Base-by-base conservation (phyloP, 2,113 vertebrate species). In the Zingel zingel region DNA sequence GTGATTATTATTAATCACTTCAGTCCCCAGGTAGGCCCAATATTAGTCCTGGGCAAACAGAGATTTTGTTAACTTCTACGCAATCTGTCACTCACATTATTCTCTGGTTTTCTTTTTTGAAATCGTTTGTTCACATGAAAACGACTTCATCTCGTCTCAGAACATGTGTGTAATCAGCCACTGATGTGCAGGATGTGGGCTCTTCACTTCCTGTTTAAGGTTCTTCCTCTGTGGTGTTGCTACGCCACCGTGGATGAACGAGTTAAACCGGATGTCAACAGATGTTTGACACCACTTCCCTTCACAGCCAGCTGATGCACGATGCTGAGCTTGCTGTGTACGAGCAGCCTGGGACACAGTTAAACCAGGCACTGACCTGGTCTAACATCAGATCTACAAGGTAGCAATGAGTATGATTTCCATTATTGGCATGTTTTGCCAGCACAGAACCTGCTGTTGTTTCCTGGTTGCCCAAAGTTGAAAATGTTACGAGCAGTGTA, bases 21-120 rank as follows among this genome's bases (percentile, higher is more conserved):
- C 59, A 19, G 57, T 87, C 87, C 83, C 77, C 82, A 87, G 79
- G 87, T 86, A 74, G 70, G 54, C 19, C 56, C 4, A 4, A 11
- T 16, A n/a, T 70, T 30, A 82, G 79, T 43, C 71, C 51, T 63
- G 21, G 21, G 12, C 57, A 88, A 77, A 86, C 67, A 80, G 5
- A 80, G 5, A 73, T 36, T 84, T 39, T n/a, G 43, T 23, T 58
- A 51, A 84, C 81, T 57, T 65, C 64, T 33, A 10, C 2, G 30
- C 88, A 89, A 77, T 90, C 90, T 90, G 91, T 79, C 83, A 21
- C 59, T 83, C 66, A 57, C 25, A 10, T 59, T 18, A 21, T 45
- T 14, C 57, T 59, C n/a, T 61, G 12, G 21, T 54, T 59, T 65
- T 56, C 33, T 65, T 75, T 79, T 36, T 16, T 23, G 12, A 56